phyloP scores from a whole-genome alignment of 2,888 invertebrate genomes.

The Oscheius sp. region DNA sequence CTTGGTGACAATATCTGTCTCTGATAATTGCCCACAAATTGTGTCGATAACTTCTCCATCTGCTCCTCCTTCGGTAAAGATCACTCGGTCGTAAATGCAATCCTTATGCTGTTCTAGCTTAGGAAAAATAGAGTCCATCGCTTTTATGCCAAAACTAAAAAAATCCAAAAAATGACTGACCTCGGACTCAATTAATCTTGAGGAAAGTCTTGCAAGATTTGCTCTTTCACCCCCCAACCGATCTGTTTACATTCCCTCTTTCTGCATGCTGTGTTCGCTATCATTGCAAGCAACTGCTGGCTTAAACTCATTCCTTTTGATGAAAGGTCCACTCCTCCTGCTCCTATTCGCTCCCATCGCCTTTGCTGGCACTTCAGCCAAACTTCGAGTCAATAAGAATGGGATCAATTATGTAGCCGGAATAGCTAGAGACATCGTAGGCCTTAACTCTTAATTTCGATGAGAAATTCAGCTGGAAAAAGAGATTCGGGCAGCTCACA shows the following conservation, averaged over 20 bases:
- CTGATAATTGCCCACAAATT: constrained; percentile 52
- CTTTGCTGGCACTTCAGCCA: background rate
- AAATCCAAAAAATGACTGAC: too few species aligned
- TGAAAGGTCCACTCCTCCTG: background rate
- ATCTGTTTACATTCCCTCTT: too few species aligned
- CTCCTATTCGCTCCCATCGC: background rate
- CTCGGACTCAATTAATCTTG: too few species aligned
- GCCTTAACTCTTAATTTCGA: background rate
- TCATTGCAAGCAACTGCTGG: background rate
- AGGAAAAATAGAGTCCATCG: too few species aligned
- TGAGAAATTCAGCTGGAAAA: background rate
- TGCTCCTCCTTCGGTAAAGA: constrained; percentile 85
- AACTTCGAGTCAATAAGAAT: background rate
- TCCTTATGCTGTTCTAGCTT: constrained; percentile 96
- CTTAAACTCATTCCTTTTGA: background rate
- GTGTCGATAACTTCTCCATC: constrained; percentile 34
- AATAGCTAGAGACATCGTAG: background rate
- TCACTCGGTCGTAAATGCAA: constrained; percentile 96
- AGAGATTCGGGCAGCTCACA: background rate
- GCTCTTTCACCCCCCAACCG: too few species aligned
- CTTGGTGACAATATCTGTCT: constrained; percentile 50
- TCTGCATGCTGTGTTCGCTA: too few species aligned
- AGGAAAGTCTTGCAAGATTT: background rate
- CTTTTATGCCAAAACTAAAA: too few species aligned
- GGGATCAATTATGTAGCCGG: background rate